Conservation (phyloP, 2,797 vertebrate genomes). For the Malurus leucopterus region DNA sequence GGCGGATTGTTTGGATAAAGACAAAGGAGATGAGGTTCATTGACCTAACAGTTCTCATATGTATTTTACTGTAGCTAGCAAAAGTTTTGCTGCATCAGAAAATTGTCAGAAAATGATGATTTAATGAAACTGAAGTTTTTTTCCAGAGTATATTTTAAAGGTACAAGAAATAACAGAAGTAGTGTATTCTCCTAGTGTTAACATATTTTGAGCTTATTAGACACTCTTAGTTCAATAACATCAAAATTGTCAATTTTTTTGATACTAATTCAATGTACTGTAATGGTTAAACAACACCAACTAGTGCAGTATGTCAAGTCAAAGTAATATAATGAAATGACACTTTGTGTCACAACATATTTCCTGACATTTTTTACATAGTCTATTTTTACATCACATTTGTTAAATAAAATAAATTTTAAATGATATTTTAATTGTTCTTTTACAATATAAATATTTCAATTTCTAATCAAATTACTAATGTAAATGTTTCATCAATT, state of each 20-base stretch:
- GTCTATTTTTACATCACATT: background rate
- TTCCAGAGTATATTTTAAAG: background rate
- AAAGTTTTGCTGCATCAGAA: background rate
- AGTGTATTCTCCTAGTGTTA: background rate
- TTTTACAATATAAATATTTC: background rate
- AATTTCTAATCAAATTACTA: background rate
- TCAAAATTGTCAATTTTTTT: background rate
- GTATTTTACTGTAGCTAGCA: background rate
- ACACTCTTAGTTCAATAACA: background rate
- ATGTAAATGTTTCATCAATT: background rate
- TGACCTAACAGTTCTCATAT: background rate
- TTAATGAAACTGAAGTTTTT: background rate
- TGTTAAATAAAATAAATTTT: background rate
- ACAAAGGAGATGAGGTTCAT: background rate
- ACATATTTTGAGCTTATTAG: background rate
- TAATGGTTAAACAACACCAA: background rate
- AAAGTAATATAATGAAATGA: background rate
- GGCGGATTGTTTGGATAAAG: background rate
- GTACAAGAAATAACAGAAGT: background rate
- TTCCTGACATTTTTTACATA: background rate
- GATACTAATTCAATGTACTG: background rate
- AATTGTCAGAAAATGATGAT: background rate
- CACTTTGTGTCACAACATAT: background rate
- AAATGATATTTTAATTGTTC: background rate
- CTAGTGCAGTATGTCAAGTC: background rate